Evolutionary conservation across 2,888 invertebrate species (phyloP), one percentile per base, ranked within the genome.

Genomic region (Oscheius sp.): DNA sequence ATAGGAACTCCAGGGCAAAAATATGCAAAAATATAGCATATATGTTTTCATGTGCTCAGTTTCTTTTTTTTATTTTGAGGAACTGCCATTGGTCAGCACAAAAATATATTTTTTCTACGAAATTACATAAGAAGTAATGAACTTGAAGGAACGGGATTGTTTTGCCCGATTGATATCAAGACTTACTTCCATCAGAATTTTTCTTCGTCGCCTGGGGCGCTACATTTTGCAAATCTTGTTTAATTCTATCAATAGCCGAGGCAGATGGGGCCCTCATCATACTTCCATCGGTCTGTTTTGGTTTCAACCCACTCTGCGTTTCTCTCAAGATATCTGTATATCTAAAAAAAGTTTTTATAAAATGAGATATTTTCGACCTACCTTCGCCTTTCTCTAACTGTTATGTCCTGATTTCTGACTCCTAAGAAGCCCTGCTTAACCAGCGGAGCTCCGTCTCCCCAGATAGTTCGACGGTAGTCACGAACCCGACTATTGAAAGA

Each of bases 401-500:
- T 83, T 47, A 85, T 79, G 54, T 85, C 85, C 3, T 72, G 71
- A 63, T 85, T 85, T 5, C 85, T 73, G 49, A 72, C 71, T 49
- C 85, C 85, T 4, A 85, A 77, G 49, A 80, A 75, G 5, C 85
- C 85, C 57, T 75, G 75, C 17, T 67, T 61, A n/a, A 83, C 84
- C 44, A 74, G 66, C 1, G 83, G 77, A 0, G 82, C 82, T 9
- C 80, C 80, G 44, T 84, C 80, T 47, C 85, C 85, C 78, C 80
- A 85, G 28, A 85, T 73, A 33, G 75, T 75, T 17, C 73, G 49
- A 12, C 80, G 72, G 54, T 82, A 82, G 68, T 86, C 85, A 20
- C 86, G 76, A 20, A 87, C 84, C 22, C 87, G 81, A 3, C 86
- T 93, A n/a, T 96, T 95, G 89, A 97, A 95, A 87, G 92, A 92